Base-by-base conservation (phyloP, 2,888 invertebrate genomes). In the Hirtodrosophila confusa region DNA sequence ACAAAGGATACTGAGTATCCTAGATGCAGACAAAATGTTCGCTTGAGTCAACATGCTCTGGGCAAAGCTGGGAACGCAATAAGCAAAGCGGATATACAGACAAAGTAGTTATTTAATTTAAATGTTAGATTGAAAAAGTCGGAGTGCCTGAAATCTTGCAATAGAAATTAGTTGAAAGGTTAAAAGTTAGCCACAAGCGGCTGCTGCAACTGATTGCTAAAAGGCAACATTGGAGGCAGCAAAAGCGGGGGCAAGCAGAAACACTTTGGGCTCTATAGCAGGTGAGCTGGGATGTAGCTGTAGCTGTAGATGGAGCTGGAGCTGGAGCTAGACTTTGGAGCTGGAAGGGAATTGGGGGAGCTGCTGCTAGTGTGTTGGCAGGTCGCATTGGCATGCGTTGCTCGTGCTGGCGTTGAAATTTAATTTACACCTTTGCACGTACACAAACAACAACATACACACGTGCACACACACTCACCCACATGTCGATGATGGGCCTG, bases 391-490 rank as follows among this genome's bases (percentile, higher is more conserved):
- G 69, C 70, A 82, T 78, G 71, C 86, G 58, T 33, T 54, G 48
- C 65, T 66, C 67, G 75, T 62, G 77, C 37, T 69, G 71, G 64
- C 69, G 75, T 68, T 69, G 76, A 84, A 84, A 84, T 84, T 87
- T 85, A 87, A 84, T 84, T 87, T 84, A 85, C 88, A 84, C 83
- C 86, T 84, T 64, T 74, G 86, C 88, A 84, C 88, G 86, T 87
- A 85, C 69, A 65, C 72, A 70, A 79, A 58, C 70, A 75, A 44
- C 73, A 54, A 58, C 40, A 45, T 45, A 37, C 48, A 56, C 54
- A 47, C 39, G 3, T 3, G 6, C 6, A 9, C 47, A 23, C 11
- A 49, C 33, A 17, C 33, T 56, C 48, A 71, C 27, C 58, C 36
- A 39, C 43, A 60, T 62, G 62, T 31, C 48, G 61, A 49, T 70